Evolutionary conservation across 2,888 invertebrate genomes (phyloP), one percentile per base, ranked within the genome.

Genomic region (Caenorhabditis panamensis): DNA sequence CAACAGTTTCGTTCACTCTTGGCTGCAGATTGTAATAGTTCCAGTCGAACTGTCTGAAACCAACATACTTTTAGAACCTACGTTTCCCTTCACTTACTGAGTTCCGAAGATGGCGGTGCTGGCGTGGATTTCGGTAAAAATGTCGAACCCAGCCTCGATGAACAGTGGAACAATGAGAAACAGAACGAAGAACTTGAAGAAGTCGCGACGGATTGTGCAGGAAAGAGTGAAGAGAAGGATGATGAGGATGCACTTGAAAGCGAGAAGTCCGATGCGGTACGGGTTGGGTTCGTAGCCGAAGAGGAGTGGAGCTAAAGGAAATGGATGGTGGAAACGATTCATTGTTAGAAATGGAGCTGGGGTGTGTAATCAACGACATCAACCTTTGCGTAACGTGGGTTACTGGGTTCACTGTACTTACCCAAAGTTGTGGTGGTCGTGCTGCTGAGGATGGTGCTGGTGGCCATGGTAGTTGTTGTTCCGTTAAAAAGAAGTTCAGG

Each of bases 71-170:
- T 49, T 13, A 13, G 13, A 9, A 41, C 16, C 9, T 13, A 31
- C 22, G 47, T 4, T 63, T 56, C n/a, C 64, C 20, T 66, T 67
- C 41, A 18, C 73, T 73, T 44, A 73, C 73, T 78, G 59, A 41
- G 69, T 47, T n/a, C 84, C 82, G 24, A 76, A 81, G 49, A 76
- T 69, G 0, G 77, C 79, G 2, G 73, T 79, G 36, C 79, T 79
- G 5, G 82, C 82, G 18, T 82, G 77, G 31, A 84, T 83, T 20
- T 82, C 84, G 2, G 84, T 84, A 75, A 79, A 84, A 37, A 84
- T 71, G 49, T 84, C 84, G 41, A 82, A 82, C 22, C 77, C 84
- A 28, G 79, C 68, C 54, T 84, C 84, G 22, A 83, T 64, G 41
- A 84, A 79, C 2, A 84, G 72, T 20, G 84, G 84, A 28, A 83